Conservation (phyloP, 2,797 vertebrate species). For the Sparidentex hasta region DNA sequence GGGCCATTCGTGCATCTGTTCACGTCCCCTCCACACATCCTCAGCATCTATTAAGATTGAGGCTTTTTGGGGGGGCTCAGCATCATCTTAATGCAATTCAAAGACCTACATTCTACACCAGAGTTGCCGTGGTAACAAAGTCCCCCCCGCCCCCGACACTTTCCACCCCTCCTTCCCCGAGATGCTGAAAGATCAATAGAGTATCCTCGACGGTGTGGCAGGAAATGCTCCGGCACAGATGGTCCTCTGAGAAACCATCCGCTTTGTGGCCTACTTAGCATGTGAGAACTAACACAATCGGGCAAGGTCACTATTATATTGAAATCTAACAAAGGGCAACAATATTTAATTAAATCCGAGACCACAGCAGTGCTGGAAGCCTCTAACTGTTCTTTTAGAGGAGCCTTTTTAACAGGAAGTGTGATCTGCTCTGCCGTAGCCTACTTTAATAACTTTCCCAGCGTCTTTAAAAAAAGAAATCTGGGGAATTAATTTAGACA, state of each 20-base stretch:
- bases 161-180: slow-evolving; percentile 44
- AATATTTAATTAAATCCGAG: slow-evolving; percentile 28
- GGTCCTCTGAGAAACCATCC: slow-evolving; percentile 72
- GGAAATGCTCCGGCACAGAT: slow-evolving; percentile 78
- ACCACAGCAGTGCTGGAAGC: slow-evolving; percentile 11
- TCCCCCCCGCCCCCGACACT: slow-evolving; percentile 25
- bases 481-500: slow-evolving; percentile 55
- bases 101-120: slow-evolving; percentile 83
- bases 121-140: slow-evolving; percentile 87
- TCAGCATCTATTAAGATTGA: slow-evolving; percentile 73
- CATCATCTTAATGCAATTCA: slow-evolving; percentile 83
- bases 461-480: slow-evolving; percentile 45
- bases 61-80: slow-evolving; percentile 69
- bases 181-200: slow-evolving; percentile 84
- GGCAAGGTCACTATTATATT: slow-evolving; percentile 46
- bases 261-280: slow-evolving; percentile 77
- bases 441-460: slow-evolving; percentile 30
- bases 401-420: slow-evolving; percentile 26
- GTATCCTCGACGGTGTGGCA: slow-evolving; percentile 77
- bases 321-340: slow-evolving; percentile 45
- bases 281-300: slow-evolving; percentile 69
- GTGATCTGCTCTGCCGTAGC: slow-evolving; percentile 6
- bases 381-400: slow-evolving; percentile 14
- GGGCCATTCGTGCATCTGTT: slow-evolving; percentile 64
- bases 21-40: slow-evolving; percentile 55